Evolutionary conservation across 2,888 invertebrate genomes (phyloP).

Genomic region (Atherix ibis): DNA sequence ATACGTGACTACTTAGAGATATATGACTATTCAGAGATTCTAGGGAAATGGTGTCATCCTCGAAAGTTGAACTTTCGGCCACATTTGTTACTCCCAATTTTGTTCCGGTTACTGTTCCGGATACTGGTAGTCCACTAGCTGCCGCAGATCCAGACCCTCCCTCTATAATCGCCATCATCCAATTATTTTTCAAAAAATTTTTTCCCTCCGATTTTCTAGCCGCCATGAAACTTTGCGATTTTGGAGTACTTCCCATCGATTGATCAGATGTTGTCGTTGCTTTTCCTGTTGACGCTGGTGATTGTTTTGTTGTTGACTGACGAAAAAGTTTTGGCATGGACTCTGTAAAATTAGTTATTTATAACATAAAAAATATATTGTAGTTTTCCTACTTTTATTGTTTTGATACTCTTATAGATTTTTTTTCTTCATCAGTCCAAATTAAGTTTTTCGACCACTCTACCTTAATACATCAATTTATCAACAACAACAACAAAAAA

Average conservation of each 20-base stretch:
- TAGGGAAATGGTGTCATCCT: constrained; percentile 24
- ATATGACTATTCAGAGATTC: constrained; percentile 26
- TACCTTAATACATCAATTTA: no score
- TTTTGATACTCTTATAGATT: no score
- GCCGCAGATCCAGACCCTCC: not conserved
- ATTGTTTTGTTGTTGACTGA: constrained; percentile 15
- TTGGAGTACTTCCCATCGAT: constrained; percentile 13
- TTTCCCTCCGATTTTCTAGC: not conserved
- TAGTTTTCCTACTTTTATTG: no score
- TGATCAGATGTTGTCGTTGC: constrained; percentile 13
- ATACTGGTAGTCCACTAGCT: not conserved
- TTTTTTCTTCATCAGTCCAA: no score
- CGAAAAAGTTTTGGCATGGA: constrained; percentile 32
- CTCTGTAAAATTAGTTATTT: no score
- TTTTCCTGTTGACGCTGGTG: constrained; percentile 12
- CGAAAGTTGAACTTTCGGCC: constrained; percentile 7
- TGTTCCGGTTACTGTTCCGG: not conserved
- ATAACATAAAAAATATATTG: no score
- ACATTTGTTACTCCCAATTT: constrained; percentile 9
- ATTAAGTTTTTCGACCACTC: no score
- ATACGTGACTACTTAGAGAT: constrained; percentile 16
- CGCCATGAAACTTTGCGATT: constrained; percentile 5
- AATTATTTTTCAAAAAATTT: no score
- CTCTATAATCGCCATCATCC: no score
- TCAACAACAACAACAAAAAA: no score